Evolutionary conservation across 2,888 invertebrate species (phyloP).

Genomic region (Gryllus longicercus): DNA sequence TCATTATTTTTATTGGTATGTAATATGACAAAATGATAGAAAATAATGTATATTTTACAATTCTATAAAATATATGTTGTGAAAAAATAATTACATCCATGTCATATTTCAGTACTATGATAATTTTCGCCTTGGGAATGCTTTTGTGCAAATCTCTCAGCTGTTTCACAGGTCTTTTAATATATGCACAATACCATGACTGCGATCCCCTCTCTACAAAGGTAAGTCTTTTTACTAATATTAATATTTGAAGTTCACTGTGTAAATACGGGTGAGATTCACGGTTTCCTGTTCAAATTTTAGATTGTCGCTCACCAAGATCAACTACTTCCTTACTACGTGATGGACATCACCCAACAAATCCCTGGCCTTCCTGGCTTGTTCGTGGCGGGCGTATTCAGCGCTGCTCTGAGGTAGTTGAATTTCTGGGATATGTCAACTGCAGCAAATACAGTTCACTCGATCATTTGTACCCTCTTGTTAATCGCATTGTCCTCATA

Average conservation of each 20-base stretch:
- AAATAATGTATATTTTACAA: no score
- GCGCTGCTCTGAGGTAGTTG: slow-evolving; percentile 62
- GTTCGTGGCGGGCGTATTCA: slow-evolving; percentile 71
- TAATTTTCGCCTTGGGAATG: slow-evolving; percentile 32
- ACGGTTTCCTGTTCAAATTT: neutral
- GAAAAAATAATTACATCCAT: no score
- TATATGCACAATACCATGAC: slow-evolving; percentile 23
- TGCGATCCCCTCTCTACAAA: slow-evolving; percentile 24
- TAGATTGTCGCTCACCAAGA: slow-evolving; percentile 38
- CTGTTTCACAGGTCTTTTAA: neutral
- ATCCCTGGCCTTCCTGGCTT: slow-evolving; percentile 70
- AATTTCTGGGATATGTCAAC: no score
- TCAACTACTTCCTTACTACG: slow-evolving; percentile 66
- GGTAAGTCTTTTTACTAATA: neutral
- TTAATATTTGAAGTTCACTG: slow-evolving; percentile 27
- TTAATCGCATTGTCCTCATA: no score
- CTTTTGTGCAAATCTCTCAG: neutral
- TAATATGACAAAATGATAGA: no score
- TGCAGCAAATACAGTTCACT: no score
- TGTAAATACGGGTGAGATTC: no score
- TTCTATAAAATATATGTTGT: no score
- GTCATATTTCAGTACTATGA: slow-evolving; percentile 35
- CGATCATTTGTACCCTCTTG: no score
- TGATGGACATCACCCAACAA: slow-evolving; percentile 63
- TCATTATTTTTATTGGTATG: no score